A percentile compares a stretch with the other conserved stretches of the same genome.
phyloP scores from a whole-genome alignment of 2,888 invertebrate genomes.

The Tinea semifulvella region DNA sequence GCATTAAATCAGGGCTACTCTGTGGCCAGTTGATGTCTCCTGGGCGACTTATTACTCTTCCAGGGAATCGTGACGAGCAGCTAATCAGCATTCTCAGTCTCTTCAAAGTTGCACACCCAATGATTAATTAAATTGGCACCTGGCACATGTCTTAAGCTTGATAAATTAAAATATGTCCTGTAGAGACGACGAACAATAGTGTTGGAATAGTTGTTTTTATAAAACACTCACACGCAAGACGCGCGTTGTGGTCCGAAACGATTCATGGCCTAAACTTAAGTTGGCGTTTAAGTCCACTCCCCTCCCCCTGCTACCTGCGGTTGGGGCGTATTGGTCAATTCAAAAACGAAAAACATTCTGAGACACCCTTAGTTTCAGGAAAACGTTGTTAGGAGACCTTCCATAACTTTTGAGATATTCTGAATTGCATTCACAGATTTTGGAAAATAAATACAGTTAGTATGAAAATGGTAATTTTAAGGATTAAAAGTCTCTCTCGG shows the following conservation, averaged over 20 bases:
- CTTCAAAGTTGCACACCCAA: constrained; percentile 24
- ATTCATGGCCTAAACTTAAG: constrained; percentile 18
- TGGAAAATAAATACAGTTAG: too few species aligned
- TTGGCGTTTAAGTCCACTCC: constrained; percentile 16
- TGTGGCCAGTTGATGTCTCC: constrained; percentile 22
- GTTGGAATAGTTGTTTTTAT: constrained; percentile 20
- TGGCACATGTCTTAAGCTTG: constrained; percentile 18
- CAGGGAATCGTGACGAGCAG: constrained; percentile 23
- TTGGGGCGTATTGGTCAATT: constrained; percentile 18
- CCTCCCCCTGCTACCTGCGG: constrained; percentile 16
- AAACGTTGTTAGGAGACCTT: too few species aligned
- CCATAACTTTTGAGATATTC: too few species aligned
- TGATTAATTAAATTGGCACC: constrained; percentile 23
- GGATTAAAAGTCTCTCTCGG: too few species aligned
- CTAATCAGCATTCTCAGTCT: constrained; percentile 22
- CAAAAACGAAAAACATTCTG: too few species aligned
- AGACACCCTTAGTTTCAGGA: too few species aligned
- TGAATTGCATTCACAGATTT: too few species aligned
- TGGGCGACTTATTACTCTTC: constrained; percentile 23
- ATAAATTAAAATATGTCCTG: constrained; percentile 17
- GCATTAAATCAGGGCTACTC: constrained; percentile 22
- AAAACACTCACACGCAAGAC: constrained; percentile 22
- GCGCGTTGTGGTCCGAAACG: constrained; percentile 20
- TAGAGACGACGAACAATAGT: constrained; percentile 9
- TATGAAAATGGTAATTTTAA: too few species aligned